These are phyloP conservation scores for human (Homo sapiens) DNA, from an alignment of 2,113 vertebrate species.

Conservation along the genomic window DNA sequence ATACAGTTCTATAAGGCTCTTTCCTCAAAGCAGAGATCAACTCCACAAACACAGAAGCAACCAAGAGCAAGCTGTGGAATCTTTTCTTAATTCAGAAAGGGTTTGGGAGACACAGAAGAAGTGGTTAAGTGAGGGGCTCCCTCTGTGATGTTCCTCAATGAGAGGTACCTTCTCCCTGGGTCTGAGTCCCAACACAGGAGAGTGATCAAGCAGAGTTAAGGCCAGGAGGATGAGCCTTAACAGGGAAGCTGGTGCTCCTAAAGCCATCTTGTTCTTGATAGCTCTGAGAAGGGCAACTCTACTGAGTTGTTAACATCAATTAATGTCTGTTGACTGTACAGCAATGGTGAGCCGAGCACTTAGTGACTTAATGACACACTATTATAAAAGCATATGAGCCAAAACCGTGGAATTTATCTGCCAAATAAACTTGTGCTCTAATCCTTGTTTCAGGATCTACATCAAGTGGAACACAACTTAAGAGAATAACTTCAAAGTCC, in stretches of 20 bases:
- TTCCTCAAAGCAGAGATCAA: background rate
- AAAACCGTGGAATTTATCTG: background rate
- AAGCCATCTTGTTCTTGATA: background rate
- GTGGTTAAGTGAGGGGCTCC: background rate
- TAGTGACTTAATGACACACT: background rate
- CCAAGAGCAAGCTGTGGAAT: background rate
- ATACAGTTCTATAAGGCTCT: background rate
- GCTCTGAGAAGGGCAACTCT: background rate
- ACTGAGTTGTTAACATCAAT: background rate
- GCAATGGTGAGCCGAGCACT: background rate
- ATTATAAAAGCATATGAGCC: background rate
- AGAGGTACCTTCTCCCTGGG: background rate
- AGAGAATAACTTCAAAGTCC: background rate
- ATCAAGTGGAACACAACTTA: background rate
- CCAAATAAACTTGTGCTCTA: background rate
- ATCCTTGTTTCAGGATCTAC: background rate
- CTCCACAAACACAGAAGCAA: background rate
- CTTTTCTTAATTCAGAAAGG: conserved; percentile 7
- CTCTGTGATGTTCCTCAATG: background rate
- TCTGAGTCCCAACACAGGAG: background rate
- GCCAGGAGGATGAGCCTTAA: background rate
- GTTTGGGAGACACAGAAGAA: background rate
- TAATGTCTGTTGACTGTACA: background rate
- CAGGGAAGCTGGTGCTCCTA: background rate
- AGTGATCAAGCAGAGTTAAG: background rate